phyloP scores from a whole-genome alignment of 2,113 vertebrate genomes.

The Brachirus orientalis region DNA sequence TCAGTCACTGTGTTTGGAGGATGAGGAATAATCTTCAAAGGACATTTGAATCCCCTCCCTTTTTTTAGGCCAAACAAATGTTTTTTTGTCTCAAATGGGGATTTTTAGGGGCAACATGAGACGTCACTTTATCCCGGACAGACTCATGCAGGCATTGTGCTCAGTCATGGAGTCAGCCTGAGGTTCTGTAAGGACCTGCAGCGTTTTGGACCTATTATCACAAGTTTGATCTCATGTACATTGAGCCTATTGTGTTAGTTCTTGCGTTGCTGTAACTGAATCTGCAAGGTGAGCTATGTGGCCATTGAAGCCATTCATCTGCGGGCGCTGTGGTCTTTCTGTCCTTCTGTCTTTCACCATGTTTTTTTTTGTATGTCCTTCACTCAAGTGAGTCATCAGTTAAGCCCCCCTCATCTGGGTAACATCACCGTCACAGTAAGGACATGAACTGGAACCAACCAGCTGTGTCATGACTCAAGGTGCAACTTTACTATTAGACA shows the following conservation, averaged over 20 bases:
- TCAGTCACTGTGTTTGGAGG: slow-evolving; percentile 17
- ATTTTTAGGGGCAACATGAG: slow-evolving; percentile 66
- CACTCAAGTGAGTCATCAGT: slow-evolving; percentile 64
- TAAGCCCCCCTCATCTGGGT: slow-evolving; percentile 47
- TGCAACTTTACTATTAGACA: slow-evolving; percentile 6
- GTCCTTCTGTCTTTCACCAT: slow-evolving; percentile 21
- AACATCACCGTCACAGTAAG: slow-evolving; percentile 45
- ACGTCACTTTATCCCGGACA: slow-evolving; percentile 37
- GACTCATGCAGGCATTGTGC: slow-evolving; percentile 44
- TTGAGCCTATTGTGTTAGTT: slow-evolving; percentile 52
- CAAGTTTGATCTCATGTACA: slow-evolving; percentile 32
- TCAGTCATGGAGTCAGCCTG: slow-evolving; percentile 14
- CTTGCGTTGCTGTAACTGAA: slow-evolving; percentile 55
- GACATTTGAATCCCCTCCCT: slow-evolving; percentile 16
- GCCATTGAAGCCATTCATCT: slow-evolving; percentile 31
- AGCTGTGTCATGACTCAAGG: slow-evolving; percentile 53
- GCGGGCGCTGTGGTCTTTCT: slow-evolving; percentile 11
- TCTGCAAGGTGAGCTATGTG: slow-evolving; percentile 36
- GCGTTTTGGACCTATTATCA: slow-evolving; percentile 37
- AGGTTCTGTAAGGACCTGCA: slow-evolving; percentile 47
- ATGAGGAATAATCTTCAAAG: background rate
- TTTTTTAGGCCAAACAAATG: slow-evolving; percentile 21
- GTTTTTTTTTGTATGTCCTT: slow-evolving; percentile 19
- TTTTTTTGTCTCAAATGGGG: slow-evolving; percentile 50
- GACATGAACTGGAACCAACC: slow-evolving; percentile 48